A percentile compares a stretch with the other conserved stretches of the same genome.
phyloP scores from a whole-genome alignment of 2,797 vertebrate genomes.

The Stomatorhinus walkeri region DNA sequence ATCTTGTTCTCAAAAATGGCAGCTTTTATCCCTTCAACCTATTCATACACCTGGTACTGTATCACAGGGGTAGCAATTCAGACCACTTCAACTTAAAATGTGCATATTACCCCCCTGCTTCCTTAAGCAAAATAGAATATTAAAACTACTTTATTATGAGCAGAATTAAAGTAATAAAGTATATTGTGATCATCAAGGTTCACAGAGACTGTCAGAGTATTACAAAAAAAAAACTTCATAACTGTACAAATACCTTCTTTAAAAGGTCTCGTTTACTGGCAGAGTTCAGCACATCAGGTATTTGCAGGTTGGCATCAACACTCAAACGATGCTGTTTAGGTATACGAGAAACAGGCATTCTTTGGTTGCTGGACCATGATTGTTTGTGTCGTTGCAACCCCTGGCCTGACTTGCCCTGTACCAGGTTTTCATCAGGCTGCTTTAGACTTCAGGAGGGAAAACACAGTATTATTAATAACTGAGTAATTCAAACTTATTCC shows the following conservation, averaged over 20 bases:
- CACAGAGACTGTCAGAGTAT: background rate
- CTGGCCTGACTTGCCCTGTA: conserved; percentile 61
- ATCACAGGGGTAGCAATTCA: background rate
- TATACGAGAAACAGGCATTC: conserved; percentile 70
- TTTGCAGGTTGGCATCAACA: conserved; percentile 90
- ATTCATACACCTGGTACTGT: background rate
- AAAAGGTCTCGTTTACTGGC: conserved; percentile 91
- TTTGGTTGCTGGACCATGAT: conserved; percentile 63
- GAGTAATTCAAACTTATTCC: background rate
- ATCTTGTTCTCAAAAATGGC: background rate
- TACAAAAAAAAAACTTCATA: background rate
- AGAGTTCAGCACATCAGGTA: conserved; percentile 83
- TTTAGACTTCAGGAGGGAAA: conserved; percentile 60
- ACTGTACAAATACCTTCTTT: conserved; percentile 67
- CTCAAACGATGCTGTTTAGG: conserved; percentile 85
- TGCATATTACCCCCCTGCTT: background rate
- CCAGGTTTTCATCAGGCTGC: conserved; percentile 62
- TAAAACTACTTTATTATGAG: background rate
- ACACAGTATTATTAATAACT: background rate
- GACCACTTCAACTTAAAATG: background rate
- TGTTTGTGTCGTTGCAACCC: conserved; percentile 71
- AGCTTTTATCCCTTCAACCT: background rate
- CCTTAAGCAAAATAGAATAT: background rate
- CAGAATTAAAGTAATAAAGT: background rate
- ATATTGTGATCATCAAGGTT: background rate